Percentiles rank a stretch among this genome's conserved stretches.
These are phyloP conservation scores for Plagodis dolabraria DNA, from an alignment of 2,888 invertebrate species.

Conservation along the genomic window DNA sequence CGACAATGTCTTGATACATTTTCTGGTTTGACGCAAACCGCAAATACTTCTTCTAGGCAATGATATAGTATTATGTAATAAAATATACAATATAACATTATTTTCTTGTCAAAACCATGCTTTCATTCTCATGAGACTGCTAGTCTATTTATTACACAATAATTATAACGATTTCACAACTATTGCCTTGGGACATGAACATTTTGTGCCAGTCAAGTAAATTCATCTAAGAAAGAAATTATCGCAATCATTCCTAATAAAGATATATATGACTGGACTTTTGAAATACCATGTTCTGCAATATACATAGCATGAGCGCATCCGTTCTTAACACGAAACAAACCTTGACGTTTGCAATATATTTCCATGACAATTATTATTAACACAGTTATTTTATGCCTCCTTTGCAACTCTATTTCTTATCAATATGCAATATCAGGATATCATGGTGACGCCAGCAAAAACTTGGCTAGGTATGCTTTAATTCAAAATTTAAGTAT, in stretches of 20 bases:
- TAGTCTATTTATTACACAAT: constrained; percentile 4
- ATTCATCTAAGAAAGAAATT: neutral
- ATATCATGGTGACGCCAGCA: constrained; percentile 55
- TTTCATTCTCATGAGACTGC: constrained; percentile 38
- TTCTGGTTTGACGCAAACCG: too few relatives aligned
- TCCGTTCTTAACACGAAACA: constrained; percentile 44
- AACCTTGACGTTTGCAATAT: constrained; percentile 45
- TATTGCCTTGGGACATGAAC: neutral
- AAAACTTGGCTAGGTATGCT: constrained; percentile 56
- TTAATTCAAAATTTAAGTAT: constrained; percentile 57
- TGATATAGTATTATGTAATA: too few relatives aligned
- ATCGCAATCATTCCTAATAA: constrained; percentile 12
- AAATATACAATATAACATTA: constrained; percentile 1
- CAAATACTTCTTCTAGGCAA: too few relatives aligned
- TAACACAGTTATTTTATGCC: constrained; percentile 26
- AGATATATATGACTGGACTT: constrained; percentile 31
- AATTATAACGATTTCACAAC: too few relatives aligned
- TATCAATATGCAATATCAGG: constrained; percentile 49
- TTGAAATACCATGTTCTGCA: constrained; percentile 48
- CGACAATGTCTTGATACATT: too few relatives aligned
- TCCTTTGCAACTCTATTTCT: constrained; percentile 51
- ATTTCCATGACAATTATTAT: constrained; percentile 32
- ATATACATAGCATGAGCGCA: constrained; percentile 52
- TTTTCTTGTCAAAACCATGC: constrained; percentile 42
- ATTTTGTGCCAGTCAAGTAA: neutral